Evolutionary conservation across 2,888 invertebrate genomes (phyloP), one percentile per base, ranked within the genome.

Genomic region (Plagodis pulveraria): DNA sequence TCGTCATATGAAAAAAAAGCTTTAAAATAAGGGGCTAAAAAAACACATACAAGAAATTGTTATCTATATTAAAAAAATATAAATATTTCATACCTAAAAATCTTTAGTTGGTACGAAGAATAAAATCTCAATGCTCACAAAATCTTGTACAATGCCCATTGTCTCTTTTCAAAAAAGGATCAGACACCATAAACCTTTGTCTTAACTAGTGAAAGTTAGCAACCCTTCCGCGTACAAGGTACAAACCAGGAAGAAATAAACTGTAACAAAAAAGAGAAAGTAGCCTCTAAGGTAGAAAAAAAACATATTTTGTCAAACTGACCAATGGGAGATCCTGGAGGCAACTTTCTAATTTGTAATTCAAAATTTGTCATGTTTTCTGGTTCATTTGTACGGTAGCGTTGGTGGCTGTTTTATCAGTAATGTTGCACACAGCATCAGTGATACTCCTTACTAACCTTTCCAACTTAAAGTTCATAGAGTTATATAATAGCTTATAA

Each of bases 191-290:
- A 72, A 58, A 34, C 72, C 58, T 77, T 90, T 91, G 89, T 91
- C 85, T 88, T 74, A 81, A 49, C 67, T 68, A 77, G 90, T 80
- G 89, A 91, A 91, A 91, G 90, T 89, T 82, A 55, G 65, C 74
- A 84, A 83, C 86, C 86, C 89, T 89, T 90, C 89, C 87, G 86
- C 78, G 72, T 87, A 84, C 67, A 77, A 85, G 81, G 85, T 87
- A 79, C 66, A 69, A 78, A 81, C 82, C 83, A 87, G 87, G 85
- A 87, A 89, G 83, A 86, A 78, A 79, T 68, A 69, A 89, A 89
- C 80, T 90, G 85, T 82, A 91, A 89, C 89, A 91, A 90, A 91
- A 91, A 89, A 82, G 89, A 91, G 91, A 91, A 91, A 91, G 91
- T 91, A 76, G 66, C 67, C 70, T 69, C 65, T 73, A 76, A 84